Percentiles rank a stretch among this genome's conserved stretches.
phyloP scores from a whole-genome alignment of 92 coral and sea anemone genomes.

The Phenganax subtilis region DNA sequence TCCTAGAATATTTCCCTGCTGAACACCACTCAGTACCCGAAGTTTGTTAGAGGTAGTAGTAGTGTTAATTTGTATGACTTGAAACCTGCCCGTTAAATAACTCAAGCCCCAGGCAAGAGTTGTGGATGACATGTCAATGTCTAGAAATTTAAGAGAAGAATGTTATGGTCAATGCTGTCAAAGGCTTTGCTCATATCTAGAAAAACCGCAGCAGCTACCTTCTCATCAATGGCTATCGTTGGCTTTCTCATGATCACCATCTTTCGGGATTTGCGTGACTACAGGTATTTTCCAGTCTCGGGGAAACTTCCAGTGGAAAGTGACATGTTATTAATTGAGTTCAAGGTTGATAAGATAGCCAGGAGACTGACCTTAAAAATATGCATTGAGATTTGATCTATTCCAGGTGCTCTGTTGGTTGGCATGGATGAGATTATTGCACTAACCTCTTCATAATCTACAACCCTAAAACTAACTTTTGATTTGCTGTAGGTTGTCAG shows the following conservation, averaged over 20 bases:
- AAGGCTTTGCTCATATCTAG: slow-evolving; percentile 20
- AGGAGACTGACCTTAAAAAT: slow-evolving; percentile 46
- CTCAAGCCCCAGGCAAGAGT: too few relatives aligned
- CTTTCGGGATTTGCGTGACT: not conserved
- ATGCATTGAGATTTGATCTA: slow-evolving; percentile 42
- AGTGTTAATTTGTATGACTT: slow-evolving; percentile 15
- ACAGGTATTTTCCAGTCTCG: slow-evolving; percentile 20
- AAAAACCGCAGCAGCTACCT: not conserved
- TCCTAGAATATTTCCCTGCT: slow-evolving; percentile 30
- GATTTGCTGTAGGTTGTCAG: slow-evolving; percentile 34
- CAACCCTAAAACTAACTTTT: slow-evolving; percentile 34
- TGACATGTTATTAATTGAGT: slow-evolving; percentile 17
- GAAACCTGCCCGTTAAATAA: not conserved
- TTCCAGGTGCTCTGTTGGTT: slow-evolving; percentile 44
- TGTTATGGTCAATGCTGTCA: not conserved
- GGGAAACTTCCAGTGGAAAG: slow-evolving; percentile 25
- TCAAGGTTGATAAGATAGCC: slow-evolving; percentile 34
- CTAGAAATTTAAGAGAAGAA: too few relatives aligned
- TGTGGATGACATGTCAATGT: too few relatives aligned
- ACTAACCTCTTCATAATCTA: slow-evolving; percentile 34
- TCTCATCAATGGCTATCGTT: not conserved
- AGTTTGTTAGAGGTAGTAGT: slow-evolving; percentile 9
- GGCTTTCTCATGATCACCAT: not conserved
- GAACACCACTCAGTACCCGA: slow-evolving; percentile 11
- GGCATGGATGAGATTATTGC: slow-evolving; percentile 39